Base-by-base conservation (phyloP, 2,888 invertebrate species). In the Zele albiditarsus region DNA sequence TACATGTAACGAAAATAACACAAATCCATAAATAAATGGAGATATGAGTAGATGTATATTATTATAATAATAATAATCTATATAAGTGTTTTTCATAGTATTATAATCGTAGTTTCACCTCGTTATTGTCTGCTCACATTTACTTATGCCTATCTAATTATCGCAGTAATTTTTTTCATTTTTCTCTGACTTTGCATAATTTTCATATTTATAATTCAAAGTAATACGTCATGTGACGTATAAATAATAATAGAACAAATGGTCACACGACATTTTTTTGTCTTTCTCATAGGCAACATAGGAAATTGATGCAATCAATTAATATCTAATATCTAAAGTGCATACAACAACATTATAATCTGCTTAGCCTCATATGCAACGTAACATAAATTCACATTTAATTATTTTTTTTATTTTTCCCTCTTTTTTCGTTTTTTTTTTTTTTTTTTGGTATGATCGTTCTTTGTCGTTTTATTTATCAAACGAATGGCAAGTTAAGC, bases 111-210 rank as follows among this genome's bases (percentile, higher is more conserved):
- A 60, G 25, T 60, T 28, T 60, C 60, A 20, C 46, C 28, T 68
- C 81, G 81, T 89, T 89, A 89, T 89, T 89, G 89, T 89, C 89
- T 83, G 82, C 79, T 86, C 89, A 89, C 89, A 88, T 88, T 86
- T 84, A 86, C 84, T 86, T 86, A 86, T 71, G 79, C 79, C 81
- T 86, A 87, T 77, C 83, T 83, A 85, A 83, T 78, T 81, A 78
- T 80, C 78, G 75, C 77, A 76, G 71, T 76, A 70, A 38, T 25
- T 76, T 71, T 74, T 53, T 28, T 70, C 33, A 71, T 23, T 69
- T 73, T 28, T 28, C 25, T 25, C 10, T 63, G 16, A 65, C 4
- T 38, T 65, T 65, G 4, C 38, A 62, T 31, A 65, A 38, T 38
- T 25, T 33, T 65, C 27, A 62, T 31, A 62, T 31, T 16, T 28